Percentiles rank a stretch among this genome's conserved stretches.
Conservation (phyloP, 2,888 invertebrate species). For the Phorcus lineatus region DNA sequence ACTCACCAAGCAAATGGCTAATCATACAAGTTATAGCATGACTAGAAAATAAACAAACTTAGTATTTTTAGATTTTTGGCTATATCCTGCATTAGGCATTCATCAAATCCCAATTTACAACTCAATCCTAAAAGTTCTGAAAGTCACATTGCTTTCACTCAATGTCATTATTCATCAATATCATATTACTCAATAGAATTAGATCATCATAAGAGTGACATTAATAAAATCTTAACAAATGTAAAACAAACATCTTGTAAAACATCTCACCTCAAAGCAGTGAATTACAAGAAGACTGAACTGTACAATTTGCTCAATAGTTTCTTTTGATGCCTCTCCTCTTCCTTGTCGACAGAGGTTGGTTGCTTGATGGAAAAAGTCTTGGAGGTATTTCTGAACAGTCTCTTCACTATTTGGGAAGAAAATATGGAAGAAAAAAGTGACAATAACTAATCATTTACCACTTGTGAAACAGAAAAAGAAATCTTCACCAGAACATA, state of each 20-base stretch:
- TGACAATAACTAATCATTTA: background rate
- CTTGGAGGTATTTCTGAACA: slow-evolving; percentile 50
- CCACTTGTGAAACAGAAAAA: background rate
- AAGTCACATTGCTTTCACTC: too few relatives aligned
- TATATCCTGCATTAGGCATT: too few relatives aligned
- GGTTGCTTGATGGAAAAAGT: slow-evolving; percentile 51
- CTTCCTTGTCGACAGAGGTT: slow-evolving; percentile 29
- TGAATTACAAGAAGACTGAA: slow-evolving; percentile 56
- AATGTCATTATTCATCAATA: too few relatives aligned
- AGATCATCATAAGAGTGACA: too few relatives aligned
- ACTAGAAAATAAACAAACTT: too few relatives aligned
- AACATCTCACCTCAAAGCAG: slow-evolving; percentile 56
- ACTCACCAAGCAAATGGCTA: too few relatives aligned
- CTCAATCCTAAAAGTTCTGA: too few relatives aligned
- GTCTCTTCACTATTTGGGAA: slow-evolving; percentile 45
- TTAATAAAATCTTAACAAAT: too few relatives aligned
- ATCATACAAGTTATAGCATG: too few relatives aligned
- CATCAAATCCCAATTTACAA: too few relatives aligned
- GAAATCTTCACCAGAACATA: background rate
- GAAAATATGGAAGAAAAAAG: background rate
- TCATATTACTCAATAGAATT: too few relatives aligned
- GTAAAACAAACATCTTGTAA: background rate
- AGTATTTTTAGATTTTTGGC: too few relatives aligned
- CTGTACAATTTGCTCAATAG: slow-evolving; percentile 34
- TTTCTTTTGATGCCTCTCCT: slow-evolving; percentile 14